Percentiles rank a stretch among this genome's conserved stretches.
phyloP scores from a whole-genome alignment of 1,140 invertebrate species.

The Psilanteris sp. region DNA sequence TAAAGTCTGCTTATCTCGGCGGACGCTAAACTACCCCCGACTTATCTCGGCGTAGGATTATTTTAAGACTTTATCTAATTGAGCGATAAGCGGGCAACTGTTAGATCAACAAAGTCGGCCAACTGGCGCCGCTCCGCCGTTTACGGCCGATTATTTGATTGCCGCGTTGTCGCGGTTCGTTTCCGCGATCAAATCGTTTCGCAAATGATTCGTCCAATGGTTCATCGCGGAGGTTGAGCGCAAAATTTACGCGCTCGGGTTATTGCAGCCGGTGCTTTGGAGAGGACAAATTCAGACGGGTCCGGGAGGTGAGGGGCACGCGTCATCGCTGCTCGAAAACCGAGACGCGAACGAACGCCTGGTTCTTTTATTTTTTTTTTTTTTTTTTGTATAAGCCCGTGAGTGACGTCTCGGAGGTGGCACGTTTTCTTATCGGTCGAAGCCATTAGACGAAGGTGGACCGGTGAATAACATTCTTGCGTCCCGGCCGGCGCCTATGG shows the following conservation, averaged over 20 bases:
- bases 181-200: too few relatives aligned
- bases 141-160: constrained; percentile 22
- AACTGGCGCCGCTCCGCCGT: constrained; percentile 6
- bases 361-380: constrained; percentile 28
- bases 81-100: constrained; percentile 31
- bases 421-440: constrained; percentile 58
- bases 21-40: background rate
- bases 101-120: constrained; percentile 52
- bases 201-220: too few relatives aligned
- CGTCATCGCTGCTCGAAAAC: constrained; percentile 11
- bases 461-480: constrained; percentile 70
- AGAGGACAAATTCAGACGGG: too few relatives aligned
- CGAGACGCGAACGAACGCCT: constrained; percentile 8
- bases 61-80: constrained; percentile 49
- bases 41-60: constrained; percentile 17
- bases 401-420: constrained; percentile 9
- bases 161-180: background rate
- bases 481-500: constrained; percentile 70
- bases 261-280: too few relatives aligned
- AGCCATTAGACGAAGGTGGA: constrained; percentile 63
- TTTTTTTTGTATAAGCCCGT: too few relatives aligned
- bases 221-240: too few relatives aligned
- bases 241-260: constrained; percentile 1
- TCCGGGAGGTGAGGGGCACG: background rate
- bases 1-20: constrained; percentile 37